Conservation (phyloP, 2,888 invertebrate species). For the Sinodicranocentrus sp. region DNA sequence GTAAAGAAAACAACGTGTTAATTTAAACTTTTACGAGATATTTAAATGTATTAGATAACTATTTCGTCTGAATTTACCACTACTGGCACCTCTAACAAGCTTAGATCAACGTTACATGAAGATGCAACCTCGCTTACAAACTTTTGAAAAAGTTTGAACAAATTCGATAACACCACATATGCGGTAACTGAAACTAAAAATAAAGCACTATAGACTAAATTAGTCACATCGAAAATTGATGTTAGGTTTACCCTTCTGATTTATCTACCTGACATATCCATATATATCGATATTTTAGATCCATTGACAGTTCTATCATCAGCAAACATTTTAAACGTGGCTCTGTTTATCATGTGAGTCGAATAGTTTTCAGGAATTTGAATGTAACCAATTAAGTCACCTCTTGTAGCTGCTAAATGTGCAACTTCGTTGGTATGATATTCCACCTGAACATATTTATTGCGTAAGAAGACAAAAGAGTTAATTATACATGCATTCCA, state of each 20-base stretch:
- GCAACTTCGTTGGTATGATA: conserved; percentile 12
- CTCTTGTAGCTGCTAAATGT: not conserved
- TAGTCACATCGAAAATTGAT: too few relatives aligned
- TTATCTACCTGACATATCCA: conserved; percentile 51
- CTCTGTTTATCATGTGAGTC: conserved; percentile 15
- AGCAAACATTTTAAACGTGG: conserved; percentile 11
- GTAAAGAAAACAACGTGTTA: too few relatives aligned
- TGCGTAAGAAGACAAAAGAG: too few relatives aligned
- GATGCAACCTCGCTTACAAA: conserved; percentile 20
- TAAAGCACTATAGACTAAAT: too few relatives aligned
- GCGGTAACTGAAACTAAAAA: conserved; percentile 30
- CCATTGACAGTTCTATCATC: conserved; percentile 30
- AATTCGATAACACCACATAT: conserved; percentile 2
- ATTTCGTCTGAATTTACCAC: too few relatives aligned
- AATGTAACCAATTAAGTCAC: conserved; percentile 28
- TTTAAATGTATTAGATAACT: too few relatives aligned
- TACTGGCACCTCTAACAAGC: conserved; percentile 26
- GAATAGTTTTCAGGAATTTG: conserved; percentile 36
- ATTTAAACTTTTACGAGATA: too few relatives aligned
- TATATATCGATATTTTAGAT: not conserved
- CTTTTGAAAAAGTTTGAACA: conserved; percentile 16
- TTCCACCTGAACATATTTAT: not conserved
- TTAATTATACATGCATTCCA: too few relatives aligned
- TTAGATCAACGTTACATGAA: conserved; percentile 28
- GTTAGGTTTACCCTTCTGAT: too few relatives aligned